phyloP scores from a whole-genome alignment of 2,113 vertebrate species.

The Myrmophylax atrothorax region DNA sequence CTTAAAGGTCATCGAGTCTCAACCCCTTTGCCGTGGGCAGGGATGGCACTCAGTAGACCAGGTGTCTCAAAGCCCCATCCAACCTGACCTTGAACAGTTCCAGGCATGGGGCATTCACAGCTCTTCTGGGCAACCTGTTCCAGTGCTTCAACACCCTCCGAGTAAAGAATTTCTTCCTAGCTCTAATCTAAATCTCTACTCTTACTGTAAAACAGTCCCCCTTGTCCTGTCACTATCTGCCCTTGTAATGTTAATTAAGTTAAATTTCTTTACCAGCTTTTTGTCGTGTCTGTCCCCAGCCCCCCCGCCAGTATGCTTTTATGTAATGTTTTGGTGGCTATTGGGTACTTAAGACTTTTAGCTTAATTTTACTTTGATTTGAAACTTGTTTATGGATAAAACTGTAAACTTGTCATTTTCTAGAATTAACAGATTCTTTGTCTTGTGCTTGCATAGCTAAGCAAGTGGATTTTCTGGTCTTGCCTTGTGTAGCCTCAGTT shows the following conservation, averaged over 20 bases:
- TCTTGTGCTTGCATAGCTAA: not conserved
- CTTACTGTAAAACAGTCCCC: not conserved
- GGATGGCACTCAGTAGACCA: not conserved
- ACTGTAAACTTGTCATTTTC: not conserved
- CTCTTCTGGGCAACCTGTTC: not conserved
- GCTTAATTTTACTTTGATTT: not conserved
- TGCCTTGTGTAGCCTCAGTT: not conserved
- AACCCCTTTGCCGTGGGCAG: not conserved
- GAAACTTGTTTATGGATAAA: not conserved
- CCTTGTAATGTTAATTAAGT: not conserved
- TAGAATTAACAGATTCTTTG: not conserved
- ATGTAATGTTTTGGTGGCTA: not conserved
- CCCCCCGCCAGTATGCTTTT: not conserved
- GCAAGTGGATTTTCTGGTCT: not conserved
- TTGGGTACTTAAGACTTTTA: not conserved
- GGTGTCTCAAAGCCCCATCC: not conserved
- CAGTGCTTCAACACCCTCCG: not conserved
- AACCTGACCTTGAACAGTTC: not conserved
- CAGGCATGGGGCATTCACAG: not conserved
- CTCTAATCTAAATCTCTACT: not conserved
- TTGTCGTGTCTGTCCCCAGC: not conserved
- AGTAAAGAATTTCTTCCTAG: not conserved
- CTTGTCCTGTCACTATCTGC: not conserved
- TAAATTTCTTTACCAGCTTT: not conserved
- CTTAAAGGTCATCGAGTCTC: not conserved